Percentiles rank a stretch among this genome's conserved stretches.
phyloP scores from a whole-genome alignment of 2,797 vertebrate genomes.

The Chiroxiphia lanceolata region DNA sequence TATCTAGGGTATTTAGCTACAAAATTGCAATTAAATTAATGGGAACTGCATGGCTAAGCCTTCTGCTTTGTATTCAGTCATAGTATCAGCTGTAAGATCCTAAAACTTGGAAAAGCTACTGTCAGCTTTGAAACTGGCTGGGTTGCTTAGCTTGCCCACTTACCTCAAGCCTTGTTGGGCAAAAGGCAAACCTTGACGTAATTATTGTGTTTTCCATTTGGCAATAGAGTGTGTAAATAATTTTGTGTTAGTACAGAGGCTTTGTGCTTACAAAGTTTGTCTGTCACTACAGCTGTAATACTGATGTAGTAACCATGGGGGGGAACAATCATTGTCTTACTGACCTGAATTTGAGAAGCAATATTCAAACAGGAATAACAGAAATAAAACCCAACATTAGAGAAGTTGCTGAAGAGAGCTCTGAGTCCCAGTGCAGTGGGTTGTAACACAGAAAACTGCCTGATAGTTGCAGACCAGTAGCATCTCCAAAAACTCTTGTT shows the following conservation, averaged over 20 bases:
- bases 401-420: background rate
- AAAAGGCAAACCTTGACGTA: constrained; percentile 34
- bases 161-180: background rate
- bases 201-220: constrained; percentile 32
- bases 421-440: background rate
- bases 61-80: background rate
- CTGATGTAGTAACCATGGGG: background rate
- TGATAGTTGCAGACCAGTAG: background rate
- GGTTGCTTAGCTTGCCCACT: background rate
- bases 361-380: background rate
- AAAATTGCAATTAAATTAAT: background rate
- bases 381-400: background rate
- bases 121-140: background rate
- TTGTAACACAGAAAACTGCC: background rate
- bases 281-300: background rate
- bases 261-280: constrained; percentile 1
- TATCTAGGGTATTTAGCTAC: background rate
- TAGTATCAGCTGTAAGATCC: background rate
- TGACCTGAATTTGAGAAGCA: background rate
- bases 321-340: background rate
- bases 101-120: constrained; percentile 5
- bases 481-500: background rate
- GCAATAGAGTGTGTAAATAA: background rate
- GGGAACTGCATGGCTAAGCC: background rate
- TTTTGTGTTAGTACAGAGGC: background rate